Evolutionary conservation across 2,797 vertebrate species (phyloP).

Genomic region (Chaunax sp.): DNA sequence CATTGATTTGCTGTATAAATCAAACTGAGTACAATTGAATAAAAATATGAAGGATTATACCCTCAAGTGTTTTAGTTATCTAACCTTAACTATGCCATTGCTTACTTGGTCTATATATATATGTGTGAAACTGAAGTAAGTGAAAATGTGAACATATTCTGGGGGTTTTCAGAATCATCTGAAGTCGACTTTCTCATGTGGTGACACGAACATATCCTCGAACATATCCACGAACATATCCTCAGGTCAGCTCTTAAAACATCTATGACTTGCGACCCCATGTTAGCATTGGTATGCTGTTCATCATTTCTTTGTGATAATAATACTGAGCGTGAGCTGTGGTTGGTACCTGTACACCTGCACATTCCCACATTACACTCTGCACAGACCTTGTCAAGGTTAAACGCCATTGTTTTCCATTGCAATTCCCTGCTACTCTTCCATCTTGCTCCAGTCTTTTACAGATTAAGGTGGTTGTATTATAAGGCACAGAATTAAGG

Average conservation of each 20-base stretch:
- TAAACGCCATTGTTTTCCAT: conserved; percentile 77
- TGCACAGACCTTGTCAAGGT: conserved; percentile 71
- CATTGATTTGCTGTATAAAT: background rate
- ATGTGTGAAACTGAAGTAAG: too few relatives aligned
- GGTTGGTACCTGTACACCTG: conserved; percentile 21
- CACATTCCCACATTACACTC: conserved; percentile 34
- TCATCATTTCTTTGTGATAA: conserved; percentile 18
- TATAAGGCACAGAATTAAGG: conserved; percentile 81
- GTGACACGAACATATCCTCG: too few relatives aligned
- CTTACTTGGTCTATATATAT: too few relatives aligned
- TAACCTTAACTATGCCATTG: too few relatives aligned
- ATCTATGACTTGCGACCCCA: background rate
- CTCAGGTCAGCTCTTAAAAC: background rate
- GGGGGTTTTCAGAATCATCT: background rate
- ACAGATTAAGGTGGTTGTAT: conserved; percentile 77
- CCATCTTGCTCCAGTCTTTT: conserved; percentile 74
- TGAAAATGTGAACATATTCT: background rate
- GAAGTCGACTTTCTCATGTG: background rate
- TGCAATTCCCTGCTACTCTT: conserved; percentile 72
- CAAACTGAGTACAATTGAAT: background rate
- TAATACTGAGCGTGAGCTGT: conserved; percentile 5
- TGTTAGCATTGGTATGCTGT: background rate
- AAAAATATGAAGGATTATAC: too few relatives aligned
- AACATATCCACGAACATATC: too few relatives aligned
- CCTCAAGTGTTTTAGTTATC: too few relatives aligned